phyloP scores from a whole-genome alignment of 2,888 invertebrate species.

The Tetranychus piercei region DNA sequence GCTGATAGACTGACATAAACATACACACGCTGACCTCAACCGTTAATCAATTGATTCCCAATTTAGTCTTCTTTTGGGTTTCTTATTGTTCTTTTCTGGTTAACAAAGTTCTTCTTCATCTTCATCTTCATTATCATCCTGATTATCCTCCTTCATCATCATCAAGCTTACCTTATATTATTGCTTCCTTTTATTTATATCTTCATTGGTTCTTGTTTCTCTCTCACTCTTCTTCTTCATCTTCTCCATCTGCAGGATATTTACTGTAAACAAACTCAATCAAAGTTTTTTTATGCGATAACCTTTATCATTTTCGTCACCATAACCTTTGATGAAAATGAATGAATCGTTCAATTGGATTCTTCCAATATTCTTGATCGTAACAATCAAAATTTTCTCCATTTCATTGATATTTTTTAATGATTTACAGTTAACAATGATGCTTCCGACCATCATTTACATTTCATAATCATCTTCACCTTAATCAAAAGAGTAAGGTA shows the following conservation, averaged over 20 bases:
- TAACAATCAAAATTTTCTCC: no score
- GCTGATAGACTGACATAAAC: no score
- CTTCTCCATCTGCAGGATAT: not conserved
- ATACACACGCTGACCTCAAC: not conserved
- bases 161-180: not conserved
- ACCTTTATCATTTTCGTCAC: not conserved
- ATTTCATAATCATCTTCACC: no score
- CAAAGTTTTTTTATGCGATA: not conserved
- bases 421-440: no score
- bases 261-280: not conserved
- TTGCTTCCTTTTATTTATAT: not conserved
- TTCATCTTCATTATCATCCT: not conserved
- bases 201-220: not conserved
- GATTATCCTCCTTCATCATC: not conserved
- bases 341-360: no score
- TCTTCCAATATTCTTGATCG: no score
- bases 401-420: no score
- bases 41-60: not conserved
- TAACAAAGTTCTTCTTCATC: not conserved
- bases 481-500: no score
- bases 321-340: not conserved
- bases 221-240: not conserved
- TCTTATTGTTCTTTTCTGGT: not conserved
- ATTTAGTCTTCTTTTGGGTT: not conserved
- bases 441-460: no score